Base-by-base conservation (phyloP, 2,888 invertebrate species). In the Nezara viridula region DNA sequence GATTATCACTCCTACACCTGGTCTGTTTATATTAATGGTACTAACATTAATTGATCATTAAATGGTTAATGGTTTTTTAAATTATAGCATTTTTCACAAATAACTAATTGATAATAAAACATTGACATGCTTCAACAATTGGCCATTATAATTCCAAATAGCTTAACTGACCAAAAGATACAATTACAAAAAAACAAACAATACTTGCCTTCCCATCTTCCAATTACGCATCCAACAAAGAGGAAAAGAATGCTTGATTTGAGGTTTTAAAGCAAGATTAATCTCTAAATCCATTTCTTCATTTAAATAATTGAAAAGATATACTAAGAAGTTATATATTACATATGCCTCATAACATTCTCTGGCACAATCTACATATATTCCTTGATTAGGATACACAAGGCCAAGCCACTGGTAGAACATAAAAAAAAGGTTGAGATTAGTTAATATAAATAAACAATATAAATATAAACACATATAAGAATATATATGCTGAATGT, bases 271-370 rank as follows among this genome's bases (percentile, higher is more conserved):
- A 92, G 96, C 96, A 92, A 97, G 94, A 90, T 95, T 95, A 5
- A 96, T 96, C 93, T 98, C 97, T 91, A 98, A 93, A 92, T 98
- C 97, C 94, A 96, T 96, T 92, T 96, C 97, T 92, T 96, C 92
- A 77, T 97, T 96, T 88, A 99, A 94, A 93, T 98, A 99, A 92
- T 97, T 98, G 90, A 98, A 94, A 91, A 99, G 94, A 93, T 97
- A 99, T 92, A 96, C 97, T 98, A 98, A 98, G 92, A 99, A 99
- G 94, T 98, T 98, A 93, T 99, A 98, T 92, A 99, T 98, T 5
- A 98, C 98, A 94, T 98, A 99, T 0, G 98, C 98, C 94, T 99
- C 99, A 92, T 98, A 99, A 92, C 98, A 98, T 94, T 99, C 98
- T 92, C 98, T 94, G 88, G 97, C 93, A 91, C 98, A 97, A 93